Percentiles rank a stretch among this genome's conserved stretches.
These are phyloP conservation scores for Galerucella calmariensis DNA, from an alignment of 2,888 invertebrate genomes.

Conservation along the genomic window DNA sequence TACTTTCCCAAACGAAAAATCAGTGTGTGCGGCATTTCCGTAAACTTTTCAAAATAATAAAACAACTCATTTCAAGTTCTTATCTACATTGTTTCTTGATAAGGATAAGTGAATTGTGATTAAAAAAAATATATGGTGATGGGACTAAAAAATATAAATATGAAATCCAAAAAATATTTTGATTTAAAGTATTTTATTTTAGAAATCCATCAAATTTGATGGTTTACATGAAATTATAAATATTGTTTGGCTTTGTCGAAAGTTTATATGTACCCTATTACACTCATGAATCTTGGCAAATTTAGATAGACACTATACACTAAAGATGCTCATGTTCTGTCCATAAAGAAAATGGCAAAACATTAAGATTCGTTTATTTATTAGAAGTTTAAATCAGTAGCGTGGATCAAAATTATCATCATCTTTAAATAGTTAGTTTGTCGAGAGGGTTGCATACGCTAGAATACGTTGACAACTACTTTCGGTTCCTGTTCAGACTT, in stretches of 20 bases:
- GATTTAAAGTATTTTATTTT: slow-evolving; percentile 12
- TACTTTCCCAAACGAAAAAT: background rate
- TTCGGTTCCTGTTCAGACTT: no score
- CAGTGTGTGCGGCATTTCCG: background rate
- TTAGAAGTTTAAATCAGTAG: no score
- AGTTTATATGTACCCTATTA: slow-evolving; percentile 43
- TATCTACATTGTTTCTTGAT: slow-evolving; percentile 15
- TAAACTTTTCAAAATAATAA: background rate
- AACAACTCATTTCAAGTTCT: background rate
- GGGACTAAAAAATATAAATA: slow-evolving; percentile 51
- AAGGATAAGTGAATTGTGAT: slow-evolving; percentile 45
- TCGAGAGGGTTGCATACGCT: no score
- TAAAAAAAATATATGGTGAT: slow-evolving; percentile 50
- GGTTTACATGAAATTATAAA: slow-evolving; percentile 21
- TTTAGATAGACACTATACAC: slow-evolving; percentile 48
- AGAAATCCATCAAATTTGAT: slow-evolving; percentile 21
- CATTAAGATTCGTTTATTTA: no score
- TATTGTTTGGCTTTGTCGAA: slow-evolving; percentile 40
- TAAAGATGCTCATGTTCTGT: slow-evolving; percentile 46
- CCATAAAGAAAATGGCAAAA: slow-evolving; percentile 29
- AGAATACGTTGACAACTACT: no score
- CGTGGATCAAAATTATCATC: no score
- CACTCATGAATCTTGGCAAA: slow-evolving; percentile 49
- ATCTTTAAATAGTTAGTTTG: no score
- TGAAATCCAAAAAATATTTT: slow-evolving; percentile 21